A percentile compares a stretch with the other conserved stretches of the same genome.
phyloP scores from a whole-genome alignment of 37 sponge, comb jelly and placozoan species.

The Spongilla lacustris region DNA sequence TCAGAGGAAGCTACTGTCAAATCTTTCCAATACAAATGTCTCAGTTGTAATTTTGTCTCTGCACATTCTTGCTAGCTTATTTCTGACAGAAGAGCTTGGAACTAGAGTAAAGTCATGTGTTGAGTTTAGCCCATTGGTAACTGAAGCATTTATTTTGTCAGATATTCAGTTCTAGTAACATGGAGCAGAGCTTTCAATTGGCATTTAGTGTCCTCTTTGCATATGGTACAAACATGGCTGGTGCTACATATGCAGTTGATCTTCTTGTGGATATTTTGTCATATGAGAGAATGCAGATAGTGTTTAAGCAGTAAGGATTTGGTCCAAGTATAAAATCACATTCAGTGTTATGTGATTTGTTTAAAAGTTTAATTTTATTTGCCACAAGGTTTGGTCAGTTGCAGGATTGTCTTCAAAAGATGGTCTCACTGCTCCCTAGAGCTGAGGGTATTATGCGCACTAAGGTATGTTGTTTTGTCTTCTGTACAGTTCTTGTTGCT shows the following conservation, averaged over 20 bases:
- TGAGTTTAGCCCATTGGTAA: not conserved
- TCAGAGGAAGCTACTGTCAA: constrained; percentile 23
- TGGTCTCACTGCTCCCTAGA: not conserved
- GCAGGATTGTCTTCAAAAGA: not conserved
- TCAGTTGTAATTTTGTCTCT: constrained; percentile 32
- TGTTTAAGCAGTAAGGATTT: not conserved
- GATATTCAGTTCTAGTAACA: constrained; percentile 39
- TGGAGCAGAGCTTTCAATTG: constrained; percentile 52
- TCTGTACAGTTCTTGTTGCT: not conserved
- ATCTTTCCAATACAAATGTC: constrained; percentile 11
- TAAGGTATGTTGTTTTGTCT: not conserved
- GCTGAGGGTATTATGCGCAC: not conserved
- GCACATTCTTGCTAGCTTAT: constrained; percentile 35
- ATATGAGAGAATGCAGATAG: constrained; percentile 13
- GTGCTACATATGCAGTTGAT: constrained; percentile 8
- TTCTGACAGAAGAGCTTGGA: constrained; percentile 34
- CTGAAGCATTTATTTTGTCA: not conserved
- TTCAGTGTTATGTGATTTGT: not conserved
- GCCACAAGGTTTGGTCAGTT: not conserved
- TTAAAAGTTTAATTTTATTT: not conserved
- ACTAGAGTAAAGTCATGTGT: not conserved
- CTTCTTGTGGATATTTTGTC: constrained; percentile 4
- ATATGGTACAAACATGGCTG: not conserved
- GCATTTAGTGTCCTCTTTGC: constrained; percentile 26
- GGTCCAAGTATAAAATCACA: not conserved